phyloP scores from a whole-genome alignment of 2,113 vertebrate genomes.

The Microcebus jonahi region DNA sequence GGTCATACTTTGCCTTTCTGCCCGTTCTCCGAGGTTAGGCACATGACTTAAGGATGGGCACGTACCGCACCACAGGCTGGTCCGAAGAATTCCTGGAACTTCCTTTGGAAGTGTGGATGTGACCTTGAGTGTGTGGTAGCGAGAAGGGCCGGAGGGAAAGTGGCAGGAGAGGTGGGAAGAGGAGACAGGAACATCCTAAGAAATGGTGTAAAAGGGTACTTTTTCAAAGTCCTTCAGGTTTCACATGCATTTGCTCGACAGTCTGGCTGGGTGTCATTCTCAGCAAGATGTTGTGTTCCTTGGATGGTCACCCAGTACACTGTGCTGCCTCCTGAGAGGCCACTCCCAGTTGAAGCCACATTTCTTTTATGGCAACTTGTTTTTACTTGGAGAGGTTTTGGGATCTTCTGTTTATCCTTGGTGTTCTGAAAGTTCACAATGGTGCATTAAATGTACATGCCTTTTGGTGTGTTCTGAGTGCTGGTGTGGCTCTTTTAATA shows the following conservation, averaged over 20 bases:
- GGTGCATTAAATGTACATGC: accelerated
- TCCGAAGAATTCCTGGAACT: background rate
- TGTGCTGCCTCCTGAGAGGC: background rate
- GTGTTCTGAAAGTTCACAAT: background rate
- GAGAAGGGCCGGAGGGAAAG: background rate
- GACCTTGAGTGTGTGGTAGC: background rate
- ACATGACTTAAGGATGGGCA: background rate
- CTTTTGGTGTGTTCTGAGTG: background rate
- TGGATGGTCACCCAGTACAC: background rate
- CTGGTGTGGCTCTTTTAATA: background rate
- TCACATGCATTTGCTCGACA: accelerated
- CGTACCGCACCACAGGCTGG: background rate
- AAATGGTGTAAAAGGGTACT: background rate
- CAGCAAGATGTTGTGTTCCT: no score
- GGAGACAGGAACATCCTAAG: background rate
- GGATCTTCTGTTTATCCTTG: background rate
- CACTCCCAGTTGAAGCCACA: no score
- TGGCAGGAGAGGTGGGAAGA: no score
- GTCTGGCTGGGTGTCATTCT: background rate
- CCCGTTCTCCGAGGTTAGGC: background rate
- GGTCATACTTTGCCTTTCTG: background rate
- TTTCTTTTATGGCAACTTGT: background rate
- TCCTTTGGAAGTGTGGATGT: background rate
- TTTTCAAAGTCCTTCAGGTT: background rate
- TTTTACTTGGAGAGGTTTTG: background rate